These are phyloP conservation scores for Agrilus cyanescens DNA, from an alignment of 2,888 invertebrate species.

Conservation along the genomic window DNA sequence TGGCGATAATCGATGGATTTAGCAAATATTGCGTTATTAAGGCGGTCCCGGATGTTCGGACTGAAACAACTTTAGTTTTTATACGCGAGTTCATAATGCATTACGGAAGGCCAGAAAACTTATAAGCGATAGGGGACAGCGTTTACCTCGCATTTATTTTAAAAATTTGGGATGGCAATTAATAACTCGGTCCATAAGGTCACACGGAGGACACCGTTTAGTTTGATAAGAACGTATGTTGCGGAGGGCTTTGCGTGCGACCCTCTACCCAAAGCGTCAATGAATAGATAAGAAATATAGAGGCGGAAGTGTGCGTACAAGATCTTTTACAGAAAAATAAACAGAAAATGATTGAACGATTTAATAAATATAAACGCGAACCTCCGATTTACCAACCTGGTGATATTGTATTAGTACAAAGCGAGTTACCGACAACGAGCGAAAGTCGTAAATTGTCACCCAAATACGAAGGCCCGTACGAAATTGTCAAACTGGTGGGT, in stretches of 20 bases:
- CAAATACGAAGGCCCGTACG: conserved; percentile 3
- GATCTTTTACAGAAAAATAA: not conserved
- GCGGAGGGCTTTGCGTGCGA: too few species aligned
- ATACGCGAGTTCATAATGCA: conserved; percentile 6
- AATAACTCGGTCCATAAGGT: conserved; percentile 14
- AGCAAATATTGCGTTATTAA: conserved; percentile 4
- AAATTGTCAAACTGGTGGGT: not conserved
- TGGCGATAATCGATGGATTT: conserved; percentile 28
- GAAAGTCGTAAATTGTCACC: conserved; percentile 1
- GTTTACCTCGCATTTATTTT: conserved; percentile 6
- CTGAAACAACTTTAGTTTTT: not conserved
- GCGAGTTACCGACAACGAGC: not conserved
- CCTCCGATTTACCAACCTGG: not conserved
- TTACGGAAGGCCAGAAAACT: conserved; percentile 8
- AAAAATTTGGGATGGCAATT: conserved; percentile 5
- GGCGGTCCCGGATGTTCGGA: conserved; percentile 4
- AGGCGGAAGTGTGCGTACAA: too few species aligned
- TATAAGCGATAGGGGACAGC: conserved; percentile 10
- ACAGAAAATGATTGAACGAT: not conserved
- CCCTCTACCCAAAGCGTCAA: too few species aligned
- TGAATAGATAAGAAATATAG: too few species aligned
- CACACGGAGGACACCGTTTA: conserved; percentile 12
- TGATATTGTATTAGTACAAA: not conserved
- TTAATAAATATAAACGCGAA: not conserved
- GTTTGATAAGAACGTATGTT: too few species aligned